A percentile compares a stretch with the other conserved stretches of the same genome.
Evolutionary conservation across 2,888 invertebrate genomes (phyloP).

Genomic region (Cephus spinipes): DNA sequence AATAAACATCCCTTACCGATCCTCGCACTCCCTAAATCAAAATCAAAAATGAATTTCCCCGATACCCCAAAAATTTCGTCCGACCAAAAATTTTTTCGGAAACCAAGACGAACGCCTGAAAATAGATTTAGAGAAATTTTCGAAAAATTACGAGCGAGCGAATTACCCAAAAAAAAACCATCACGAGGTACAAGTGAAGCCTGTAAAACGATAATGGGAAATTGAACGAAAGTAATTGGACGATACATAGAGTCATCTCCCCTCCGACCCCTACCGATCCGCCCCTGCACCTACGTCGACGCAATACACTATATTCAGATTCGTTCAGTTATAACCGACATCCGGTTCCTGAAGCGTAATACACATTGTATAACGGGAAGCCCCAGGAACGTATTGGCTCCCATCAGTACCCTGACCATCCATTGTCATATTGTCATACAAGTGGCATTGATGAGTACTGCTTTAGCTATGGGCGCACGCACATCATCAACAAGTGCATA

Average conservation of each 20-base stretch:
- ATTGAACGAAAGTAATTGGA: background rate
- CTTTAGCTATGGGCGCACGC: conserved; percentile 4
- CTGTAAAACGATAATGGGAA: no score
- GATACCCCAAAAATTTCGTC: no score
- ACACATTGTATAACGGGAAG: conserved; percentile 33
- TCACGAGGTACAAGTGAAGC: no score
- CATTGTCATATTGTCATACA: conserved; percentile 44
- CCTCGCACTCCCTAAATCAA: no score
- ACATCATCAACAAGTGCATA: background rate
- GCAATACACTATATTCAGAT: conserved; percentile 42
- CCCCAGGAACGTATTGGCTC: conserved; percentile 39
- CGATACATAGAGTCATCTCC: background rate
- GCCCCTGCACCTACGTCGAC: conserved; percentile 8
- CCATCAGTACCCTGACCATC: conserved; percentile 38
- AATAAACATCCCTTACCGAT: no score
- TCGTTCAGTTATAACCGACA: conserved; percentile 39
- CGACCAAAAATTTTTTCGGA: no score
- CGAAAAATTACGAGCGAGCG: no score
- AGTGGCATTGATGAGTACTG: conserved; percentile 42
- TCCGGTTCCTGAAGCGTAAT: conserved; percentile 35
- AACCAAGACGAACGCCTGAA: no score
- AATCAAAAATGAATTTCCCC: no score
- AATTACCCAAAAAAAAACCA: no score
- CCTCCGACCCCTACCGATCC: background rate
- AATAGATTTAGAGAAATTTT: no score